Conservation (phyloP, 2,888 invertebrate species). For the Anticlea derivata region DNA sequence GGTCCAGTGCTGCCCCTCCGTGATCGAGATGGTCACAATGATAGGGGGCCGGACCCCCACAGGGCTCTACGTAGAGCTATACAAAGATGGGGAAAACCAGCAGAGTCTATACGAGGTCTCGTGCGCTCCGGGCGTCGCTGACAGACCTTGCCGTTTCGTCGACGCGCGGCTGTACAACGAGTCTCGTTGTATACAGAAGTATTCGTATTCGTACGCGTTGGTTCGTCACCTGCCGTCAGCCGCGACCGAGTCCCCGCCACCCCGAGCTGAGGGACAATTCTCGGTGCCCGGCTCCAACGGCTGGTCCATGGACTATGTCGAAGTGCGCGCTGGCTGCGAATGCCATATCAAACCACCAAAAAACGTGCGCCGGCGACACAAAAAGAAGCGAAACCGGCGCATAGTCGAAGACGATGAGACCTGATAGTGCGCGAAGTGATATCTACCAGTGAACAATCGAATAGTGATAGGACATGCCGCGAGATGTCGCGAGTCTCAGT, state of each 20-base stretch:
- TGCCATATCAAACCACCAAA: constrained; percentile 88
- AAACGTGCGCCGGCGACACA: constrained; percentile 65
- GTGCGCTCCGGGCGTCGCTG: constrained; percentile 87
- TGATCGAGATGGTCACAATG: constrained; percentile 90
- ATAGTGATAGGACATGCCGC: constrained; percentile 35
- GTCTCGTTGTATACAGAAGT: constrained; percentile 92
- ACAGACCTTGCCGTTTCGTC: constrained; percentile 89
- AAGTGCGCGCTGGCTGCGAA: constrained; percentile 92
- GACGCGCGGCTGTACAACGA: constrained; percentile 87
- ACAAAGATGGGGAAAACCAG: constrained; percentile 87
- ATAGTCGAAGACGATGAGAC: constrained; percentile 67
- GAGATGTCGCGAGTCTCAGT: constrained; percentile 34
- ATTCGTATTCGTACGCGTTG: constrained; percentile 92
- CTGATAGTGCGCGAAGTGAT: constrained; percentile 52
- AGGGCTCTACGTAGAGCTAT: constrained; percentile 89
- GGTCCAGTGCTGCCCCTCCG: constrained; percentile 92
- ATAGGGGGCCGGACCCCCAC: constrained; percentile 89
- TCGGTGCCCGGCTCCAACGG: constrained; percentile 82
- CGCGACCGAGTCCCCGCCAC: constrained; percentile 67
- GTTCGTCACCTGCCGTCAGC: constrained; percentile 84
- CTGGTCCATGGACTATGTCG: constrained; percentile 93
- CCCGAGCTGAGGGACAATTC: constrained; percentile 68
- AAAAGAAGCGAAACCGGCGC: constrained; percentile 63
- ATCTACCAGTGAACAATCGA: constrained; percentile 51
- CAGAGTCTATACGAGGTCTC: constrained; percentile 92